Percentiles rank a stretch among this genome's conserved stretches.
phyloP scores from a whole-genome alignment of 2,797 vertebrate species.

The Halcyon smyrnensis region DNA sequence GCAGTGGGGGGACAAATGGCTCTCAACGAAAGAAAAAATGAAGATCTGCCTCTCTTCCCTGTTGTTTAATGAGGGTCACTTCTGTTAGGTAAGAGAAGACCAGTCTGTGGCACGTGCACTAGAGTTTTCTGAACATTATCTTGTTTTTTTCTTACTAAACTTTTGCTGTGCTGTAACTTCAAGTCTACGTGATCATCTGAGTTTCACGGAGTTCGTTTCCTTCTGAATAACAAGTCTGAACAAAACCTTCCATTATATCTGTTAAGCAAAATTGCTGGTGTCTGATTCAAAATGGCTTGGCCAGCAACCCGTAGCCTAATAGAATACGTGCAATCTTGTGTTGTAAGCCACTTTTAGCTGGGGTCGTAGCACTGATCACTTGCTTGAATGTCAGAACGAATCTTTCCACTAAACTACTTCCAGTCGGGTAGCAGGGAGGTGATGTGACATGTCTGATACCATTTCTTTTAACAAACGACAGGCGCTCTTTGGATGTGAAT shows the following conservation, averaged over 20 bases:
- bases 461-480: neutral
- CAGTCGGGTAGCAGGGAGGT: neutral
- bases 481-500: constrained; percentile 20
- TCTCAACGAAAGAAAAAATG: neutral
- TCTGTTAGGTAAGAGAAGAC: neutral
- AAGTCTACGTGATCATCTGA: neutral
- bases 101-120: accelerated
- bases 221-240: neutral
- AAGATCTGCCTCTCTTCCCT: neutral
- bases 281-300: neutral
- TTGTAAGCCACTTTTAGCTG: neutral
- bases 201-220: neutral
- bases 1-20: accelerated
- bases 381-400: neutral
- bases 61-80: neutral
- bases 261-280: neutral
- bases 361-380: accelerated
- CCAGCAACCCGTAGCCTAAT: neutral
- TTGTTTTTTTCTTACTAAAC: neutral
- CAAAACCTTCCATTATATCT: neutral
- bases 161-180: neutral
- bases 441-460: neutral
- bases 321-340: neutral
- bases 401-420: neutral
- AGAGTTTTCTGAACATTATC: neutral